These are phyloP conservation scores for Hassar affinis DNA, from an alignment of 2,113 vertebrate genomes.

Conservation along the genomic window DNA sequence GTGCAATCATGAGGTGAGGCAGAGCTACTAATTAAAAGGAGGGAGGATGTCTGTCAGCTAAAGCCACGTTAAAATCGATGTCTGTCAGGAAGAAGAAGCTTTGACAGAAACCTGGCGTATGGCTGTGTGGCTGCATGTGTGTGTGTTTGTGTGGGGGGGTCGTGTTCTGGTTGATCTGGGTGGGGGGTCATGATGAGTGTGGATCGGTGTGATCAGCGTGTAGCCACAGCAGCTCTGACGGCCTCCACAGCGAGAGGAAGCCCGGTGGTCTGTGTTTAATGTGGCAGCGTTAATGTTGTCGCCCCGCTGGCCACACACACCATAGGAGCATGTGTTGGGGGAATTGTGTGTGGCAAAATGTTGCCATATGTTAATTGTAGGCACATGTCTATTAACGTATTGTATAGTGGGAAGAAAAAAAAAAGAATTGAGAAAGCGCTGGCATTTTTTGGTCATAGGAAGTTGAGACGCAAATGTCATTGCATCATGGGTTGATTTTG, in stretches of 20 bases:
- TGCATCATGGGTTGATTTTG: neutral
- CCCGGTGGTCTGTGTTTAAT: constrained; percentile 47
- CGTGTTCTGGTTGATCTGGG: constrained; percentile 36
- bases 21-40: constrained; percentile 42
- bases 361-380: constrained; percentile 21
- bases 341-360: constrained; percentile 10
- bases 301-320: constrained; percentile 12
- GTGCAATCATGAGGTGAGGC: constrained; percentile 38
- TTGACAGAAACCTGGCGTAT: neutral
- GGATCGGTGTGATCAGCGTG: constrained; percentile 32
- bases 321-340: constrained; percentile 9
- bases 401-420: neutral
- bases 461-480: neutral
- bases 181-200: constrained; percentile 20
- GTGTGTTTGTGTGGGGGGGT: constrained; percentile 16
- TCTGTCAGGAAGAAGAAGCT: constrained; percentile 22
- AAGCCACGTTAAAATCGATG: constrained; percentile 20
- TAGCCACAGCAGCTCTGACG: constrained; percentile 25
- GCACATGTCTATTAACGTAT: neutral
- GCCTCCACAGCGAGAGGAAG: constrained; percentile 27
- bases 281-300: constrained; percentile 31
- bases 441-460: neutral
- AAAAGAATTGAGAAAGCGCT: neutral
- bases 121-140: constrained; percentile 18
- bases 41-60: constrained; percentile 22